A percentile compares a stretch with the other conserved stretches of the same genome.
These are phyloP conservation scores for Datnioides undecimradiatus DNA, from an alignment of 2,113 vertebrate species.

Conservation along the genomic window DNA sequence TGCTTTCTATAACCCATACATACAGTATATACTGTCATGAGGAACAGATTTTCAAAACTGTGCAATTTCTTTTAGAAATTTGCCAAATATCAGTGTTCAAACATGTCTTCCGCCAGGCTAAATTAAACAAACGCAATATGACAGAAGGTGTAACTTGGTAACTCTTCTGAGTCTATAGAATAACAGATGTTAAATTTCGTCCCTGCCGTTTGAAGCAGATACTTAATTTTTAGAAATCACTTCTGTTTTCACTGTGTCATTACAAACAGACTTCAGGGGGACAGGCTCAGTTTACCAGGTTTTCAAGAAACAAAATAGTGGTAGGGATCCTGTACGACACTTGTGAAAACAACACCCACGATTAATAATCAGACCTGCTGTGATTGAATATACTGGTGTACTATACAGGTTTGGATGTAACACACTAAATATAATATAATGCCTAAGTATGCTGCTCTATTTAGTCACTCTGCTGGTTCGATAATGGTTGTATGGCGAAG, in stretches of 20 bases:
- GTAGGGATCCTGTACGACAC: neutral
- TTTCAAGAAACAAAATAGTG: neutral
- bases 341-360: slow-evolving; percentile 6
- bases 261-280: neutral
- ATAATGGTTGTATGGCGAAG: neutral
- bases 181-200: slow-evolving; percentile 1
- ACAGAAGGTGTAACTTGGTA: neutral
- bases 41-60: neutral
- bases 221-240: neutral
- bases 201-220: neutral
- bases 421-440: neutral
- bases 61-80: neutral
- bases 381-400: neutral
- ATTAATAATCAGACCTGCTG: neutral
- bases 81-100: neutral
- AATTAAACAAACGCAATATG: neutral
- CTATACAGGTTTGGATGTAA: neutral
- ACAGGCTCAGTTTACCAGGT: neutral
- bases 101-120: neutral
- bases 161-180: neutral
- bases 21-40: neutral
- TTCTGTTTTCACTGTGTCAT: neutral
- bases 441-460: neutral
- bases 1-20: neutral
- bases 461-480: slow-evolving; percentile 7